Evolutionary conservation across 37 sponge, comb jelly and placozoan genomes (phyloP), one percentile per base, ranked within the genome.

Genomic region (Spongilla lacustris): DNA sequence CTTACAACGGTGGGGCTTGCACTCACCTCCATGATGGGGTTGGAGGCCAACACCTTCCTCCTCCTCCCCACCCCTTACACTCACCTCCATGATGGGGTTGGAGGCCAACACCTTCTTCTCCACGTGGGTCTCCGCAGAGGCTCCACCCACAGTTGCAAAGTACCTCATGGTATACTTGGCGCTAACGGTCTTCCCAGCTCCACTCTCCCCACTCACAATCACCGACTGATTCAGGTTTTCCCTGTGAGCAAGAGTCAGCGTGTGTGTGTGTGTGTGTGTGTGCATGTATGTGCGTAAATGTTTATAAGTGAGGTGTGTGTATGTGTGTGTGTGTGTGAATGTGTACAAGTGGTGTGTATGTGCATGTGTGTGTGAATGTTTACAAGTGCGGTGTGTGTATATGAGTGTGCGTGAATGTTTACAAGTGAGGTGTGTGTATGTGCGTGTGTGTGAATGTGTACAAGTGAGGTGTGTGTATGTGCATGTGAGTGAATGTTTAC

Each of bases 141-240:
- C 91, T 67, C 94, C 94, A 29, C 95, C 92, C 83, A 97, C 90
- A 21, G 91, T 77, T 29, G 98, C 95, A 76, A 95, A 93, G 80
- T 97, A 97, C 71, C 94, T 81, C 95, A 97, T 88, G 58, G 88
- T 81, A 81, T 87, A 93, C 88, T 93, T 95, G 24, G 98, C 98
- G 70, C 92, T 93, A 29, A 95, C 94, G 0, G 98, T 97, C 88
- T 97, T 97, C 25, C 98, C 98, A 46, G 98, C 95, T 68, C 98
- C 98, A 84, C 90, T 89, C 85, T 97, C 98, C 9, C 98, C 98
- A 82, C 89, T 91, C 30, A 97, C 88, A 22, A 97, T 93, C 35
- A 97, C 76, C 33, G 91, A 90, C 95, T 97, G 98, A 73, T 95
- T 93, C 6, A 76, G 29, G 36, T 78, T 69, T 71, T 85, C 83